Evolutionary conservation across 2,797 vertebrate species (phyloP).

Genomic region (Cyclura pinguis): DNA sequence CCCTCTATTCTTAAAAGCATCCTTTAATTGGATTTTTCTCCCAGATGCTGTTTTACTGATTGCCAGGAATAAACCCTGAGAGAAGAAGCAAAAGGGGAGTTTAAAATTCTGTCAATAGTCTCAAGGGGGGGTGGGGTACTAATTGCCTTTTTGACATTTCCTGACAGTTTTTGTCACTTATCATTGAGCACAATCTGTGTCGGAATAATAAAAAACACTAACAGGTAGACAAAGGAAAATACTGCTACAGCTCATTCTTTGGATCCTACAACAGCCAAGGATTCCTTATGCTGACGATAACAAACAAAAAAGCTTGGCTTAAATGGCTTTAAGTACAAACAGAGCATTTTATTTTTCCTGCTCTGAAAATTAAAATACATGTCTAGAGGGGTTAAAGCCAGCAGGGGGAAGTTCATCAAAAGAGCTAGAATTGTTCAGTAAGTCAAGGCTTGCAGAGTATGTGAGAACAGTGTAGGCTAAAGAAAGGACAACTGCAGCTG

Average conservation of each 20-base stretch:
- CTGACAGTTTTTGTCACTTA: constrained; percentile 59
- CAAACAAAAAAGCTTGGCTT: neutral
- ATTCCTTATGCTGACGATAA: neutral
- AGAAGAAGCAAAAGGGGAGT: constrained; percentile 17
- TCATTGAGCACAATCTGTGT: constrained; percentile 50
- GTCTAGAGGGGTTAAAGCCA: neutral
- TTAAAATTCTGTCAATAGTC: constrained; percentile 65
- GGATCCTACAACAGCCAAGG: neutral
- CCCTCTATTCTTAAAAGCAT: constrained; percentile 51
- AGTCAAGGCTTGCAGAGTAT: neutral
- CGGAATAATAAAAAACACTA: constrained; percentile 38
- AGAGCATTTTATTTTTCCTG: neutral
- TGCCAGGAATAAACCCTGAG: constrained; percentile 55
- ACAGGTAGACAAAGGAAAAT: constrained; percentile 39
- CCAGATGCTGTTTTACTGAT: constrained; percentile 68
- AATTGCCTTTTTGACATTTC: constrained; percentile 66
- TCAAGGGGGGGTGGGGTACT: constrained; percentile 66
- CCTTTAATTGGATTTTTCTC: constrained; percentile 70
- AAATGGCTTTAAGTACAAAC: neutral
- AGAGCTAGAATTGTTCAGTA: neutral
- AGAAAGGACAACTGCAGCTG: neutral
- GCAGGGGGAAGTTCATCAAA: neutral
- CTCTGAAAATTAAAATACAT: neutral
- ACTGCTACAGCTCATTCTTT: neutral
- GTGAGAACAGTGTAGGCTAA: neutral